Base-by-base conservation (phyloP, 2,888 invertebrate species). In the Perithous albicinctus region DNA sequence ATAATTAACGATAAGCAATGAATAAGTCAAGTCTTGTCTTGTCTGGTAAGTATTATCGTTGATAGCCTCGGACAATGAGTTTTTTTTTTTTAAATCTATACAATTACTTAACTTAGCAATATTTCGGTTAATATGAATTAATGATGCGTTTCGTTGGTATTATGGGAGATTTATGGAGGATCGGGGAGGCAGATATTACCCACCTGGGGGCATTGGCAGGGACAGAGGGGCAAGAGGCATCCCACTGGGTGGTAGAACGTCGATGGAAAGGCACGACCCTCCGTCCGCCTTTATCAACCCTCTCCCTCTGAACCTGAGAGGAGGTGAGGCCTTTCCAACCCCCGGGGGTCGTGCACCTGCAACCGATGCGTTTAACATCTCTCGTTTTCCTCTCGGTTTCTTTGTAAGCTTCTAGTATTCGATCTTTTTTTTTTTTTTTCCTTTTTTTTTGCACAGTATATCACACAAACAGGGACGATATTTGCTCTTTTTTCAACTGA, bases 231-330 rank as follows among this genome's bases (percentile, higher is more conserved):
- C 88, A 88, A 88, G 89, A 86, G 84, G 86, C 86, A 83, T 92
- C 92, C 92, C 92, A 92, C 86, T 92, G 91, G 86, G 87, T 90
- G 90, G 93, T 93, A 89, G 94, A 94, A 90, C 95, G 94, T 93
- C 94, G 94, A 93, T 95, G 95, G 93, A 95, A 95, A 89, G 95
- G 95, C 91, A 95, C 93, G 90, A 93, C 93, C 93, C 93, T 93
- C 90, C 94, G 93, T 90, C 93, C 93, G 92, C 93, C 89, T 90
- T 92, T 93, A 89, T 93, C 93, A 90, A 90, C 89, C 89, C 92
- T 93, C 89, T 91, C 91, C 90, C 91, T 91, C 91, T 91, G 91
- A 91, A 91, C 85, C 90, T 91, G 91, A 88, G 91, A 89, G 87
- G 90, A 91, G 88, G 89, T 85, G 89, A 90, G 87, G 88, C 88